Conservation (phyloP, 2,888 invertebrate species). For the Liodrosophila aerea region DNA sequence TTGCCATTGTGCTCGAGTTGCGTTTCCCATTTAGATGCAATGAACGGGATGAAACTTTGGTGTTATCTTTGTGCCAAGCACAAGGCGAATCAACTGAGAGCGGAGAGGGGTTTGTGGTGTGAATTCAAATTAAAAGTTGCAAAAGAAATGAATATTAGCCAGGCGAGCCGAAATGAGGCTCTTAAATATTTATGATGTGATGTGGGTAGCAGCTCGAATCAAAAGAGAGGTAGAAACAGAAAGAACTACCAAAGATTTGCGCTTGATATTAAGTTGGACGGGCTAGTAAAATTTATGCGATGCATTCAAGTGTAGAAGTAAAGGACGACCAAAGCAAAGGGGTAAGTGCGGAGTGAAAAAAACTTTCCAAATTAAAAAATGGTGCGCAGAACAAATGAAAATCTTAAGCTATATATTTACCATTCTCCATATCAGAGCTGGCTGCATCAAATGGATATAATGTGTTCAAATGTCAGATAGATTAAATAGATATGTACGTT, state of each 20-base stretch:
- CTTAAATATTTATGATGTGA: constrained; percentile 79
- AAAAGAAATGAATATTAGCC: constrained; percentile 72
- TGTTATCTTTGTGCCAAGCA: constrained; percentile 51
- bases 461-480: constrained; percentile 18
- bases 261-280: constrained; percentile 73
- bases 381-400: constrained; percentile 33
- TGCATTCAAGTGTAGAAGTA: constrained; percentile 31
- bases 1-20: constrained; percentile 48
- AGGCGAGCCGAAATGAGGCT: constrained; percentile 62
- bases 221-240: constrained; percentile 17
- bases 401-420: constrained; percentile 70
- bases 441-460: constrained; percentile 52
- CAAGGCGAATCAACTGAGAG: constrained; percentile 62
- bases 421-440: constrained; percentile 81
- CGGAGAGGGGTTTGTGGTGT: constrained; percentile 9
- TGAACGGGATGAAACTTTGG: constrained; percentile 64
- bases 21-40: constrained; percentile 72
- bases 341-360: constrained; percentile 22
- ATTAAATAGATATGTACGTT: neutral
- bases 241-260: constrained; percentile 54
- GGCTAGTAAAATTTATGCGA: constrained; percentile 63
- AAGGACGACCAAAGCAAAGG: constrained; percentile 7
- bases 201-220: constrained; percentile 27
- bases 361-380: constrained; percentile 71
- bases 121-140: constrained; percentile 75